Conservation (phyloP, 2,888 invertebrate species). For the Drosophila mettleri region DNA sequence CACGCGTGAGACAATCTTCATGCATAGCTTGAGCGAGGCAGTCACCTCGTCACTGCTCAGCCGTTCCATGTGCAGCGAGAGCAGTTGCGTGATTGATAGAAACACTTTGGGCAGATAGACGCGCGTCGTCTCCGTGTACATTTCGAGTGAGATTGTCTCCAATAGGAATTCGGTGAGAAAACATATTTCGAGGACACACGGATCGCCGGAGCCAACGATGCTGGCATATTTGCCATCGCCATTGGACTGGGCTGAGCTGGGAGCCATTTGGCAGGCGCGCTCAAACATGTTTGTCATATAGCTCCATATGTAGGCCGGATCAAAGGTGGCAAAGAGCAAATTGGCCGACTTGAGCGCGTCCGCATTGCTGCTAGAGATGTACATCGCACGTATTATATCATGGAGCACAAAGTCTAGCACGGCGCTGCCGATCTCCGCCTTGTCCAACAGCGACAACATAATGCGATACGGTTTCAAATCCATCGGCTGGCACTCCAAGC, state of each 20-base stretch:
- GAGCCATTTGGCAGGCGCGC: slow-evolving; percentile 86
- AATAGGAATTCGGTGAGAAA: slow-evolving; percentile 90
- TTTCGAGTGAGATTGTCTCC: slow-evolving; percentile 91
- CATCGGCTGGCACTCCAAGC: slow-evolving; percentile 87
- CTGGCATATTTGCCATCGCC: slow-evolving; percentile 79
- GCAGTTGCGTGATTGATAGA: slow-evolving; percentile 87
- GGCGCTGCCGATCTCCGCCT: slow-evolving; percentile 92
- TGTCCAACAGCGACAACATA: slow-evolving; percentile 93
- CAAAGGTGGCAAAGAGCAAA: slow-evolving; percentile 92
- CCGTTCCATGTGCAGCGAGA: slow-evolving; percentile 87
- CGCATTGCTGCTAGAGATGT: slow-evolving; percentile 86
- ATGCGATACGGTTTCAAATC: slow-evolving; percentile 91
- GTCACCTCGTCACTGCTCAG: slow-evolving; percentile 87
- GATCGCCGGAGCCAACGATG: slow-evolving; percentile 88
- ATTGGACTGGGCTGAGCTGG: slow-evolving; percentile 49
- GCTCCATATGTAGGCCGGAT: slow-evolving; percentile 94
- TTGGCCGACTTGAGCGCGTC: slow-evolving; percentile 94
- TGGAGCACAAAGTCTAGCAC: slow-evolving; percentile 91
- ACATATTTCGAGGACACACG: slow-evolving; percentile 89
- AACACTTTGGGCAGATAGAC: slow-evolving; percentile 92
- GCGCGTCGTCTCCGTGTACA: slow-evolving; percentile 91
- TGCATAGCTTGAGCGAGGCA: slow-evolving; percentile 88
- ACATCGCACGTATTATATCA: slow-evolving; percentile 90
- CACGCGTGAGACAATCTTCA: slow-evolving; percentile 90
- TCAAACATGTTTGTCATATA: slow-evolving; percentile 89